Evolutionary conservation across 2,888 invertebrate genomes (phyloP), one percentile per base, ranked within the genome.

Genomic region (Catocala nupta): DNA sequence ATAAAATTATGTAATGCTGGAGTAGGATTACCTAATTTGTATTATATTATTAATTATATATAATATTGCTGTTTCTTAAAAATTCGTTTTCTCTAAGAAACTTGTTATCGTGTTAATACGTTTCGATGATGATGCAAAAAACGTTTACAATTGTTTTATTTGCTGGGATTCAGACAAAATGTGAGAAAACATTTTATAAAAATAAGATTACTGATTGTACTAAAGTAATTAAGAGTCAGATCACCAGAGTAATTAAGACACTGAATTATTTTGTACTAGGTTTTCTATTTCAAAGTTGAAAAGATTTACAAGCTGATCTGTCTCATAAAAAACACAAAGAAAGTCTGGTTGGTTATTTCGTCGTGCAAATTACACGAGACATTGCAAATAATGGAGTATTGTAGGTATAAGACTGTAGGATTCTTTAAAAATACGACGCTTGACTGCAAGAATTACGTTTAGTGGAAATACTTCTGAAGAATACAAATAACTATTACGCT

Each of bases 321-420:
- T 51, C 34, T 44, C 67, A 60, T 70, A 58, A 50, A 25, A 59
- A n/a, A 62, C 39, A 62, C 55, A 70, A 70, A 70, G 57, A 63
- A 16, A 49, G 42, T 61, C 63, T 51, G 33, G 52, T 63, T 59
- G 58, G 36, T 56, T 63, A 54, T 61, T 54, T 50, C 44, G 44
- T 70, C 51, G 57, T 50, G 53, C 43, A 70, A 70, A 70, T 70
- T 70, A 55, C 59, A 54, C 65, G 51, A 13, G 13, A 59, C 33
- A 51, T 43, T 42, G 42, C 16, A 52, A 36, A 47, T 54, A 58
- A 54, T 44, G 55, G 42, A 55, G 9, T 7, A 52, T 64, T 45
- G 11, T 61, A 55, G 42, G 9, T 58, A 51, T 13, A 13, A 9
- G 13, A 47, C 47, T 12, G 10, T 50, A 25, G 49, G 25, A 34